A percentile compares a stretch with the other conserved stretches of the same genome.
These are phyloP conservation scores for Astreopora myriophthalma DNA, from an alignment of 64 coral and sea anemone genomes.

Conservation along the genomic window DNA sequence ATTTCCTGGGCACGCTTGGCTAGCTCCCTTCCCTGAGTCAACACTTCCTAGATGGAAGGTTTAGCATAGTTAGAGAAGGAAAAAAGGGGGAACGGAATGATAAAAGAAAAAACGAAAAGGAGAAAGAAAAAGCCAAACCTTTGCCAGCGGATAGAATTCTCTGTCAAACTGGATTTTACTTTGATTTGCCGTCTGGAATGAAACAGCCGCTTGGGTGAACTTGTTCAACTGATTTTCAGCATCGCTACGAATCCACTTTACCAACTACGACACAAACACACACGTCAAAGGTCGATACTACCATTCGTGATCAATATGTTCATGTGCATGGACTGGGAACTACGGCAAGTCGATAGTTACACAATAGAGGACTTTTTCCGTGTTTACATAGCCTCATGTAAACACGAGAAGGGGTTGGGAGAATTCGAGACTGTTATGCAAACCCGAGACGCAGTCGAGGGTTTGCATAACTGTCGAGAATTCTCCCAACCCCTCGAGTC, in stretches of 20 bases:
- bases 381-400: no score
- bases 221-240: constrained; percentile 49
- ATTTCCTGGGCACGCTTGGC: constrained; percentile 52
- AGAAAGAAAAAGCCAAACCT: constrained; percentile 24
- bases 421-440: no score
- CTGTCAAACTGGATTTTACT: constrained; percentile 73
- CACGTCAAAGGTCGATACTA: no score
- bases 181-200: constrained; percentile 59
- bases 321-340: no score
- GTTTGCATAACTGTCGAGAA: no score
- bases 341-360: no score
- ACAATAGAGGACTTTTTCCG: no score
- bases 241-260: constrained; percentile 81
- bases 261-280: constrained; percentile 37
- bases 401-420: no score
- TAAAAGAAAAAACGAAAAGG: not conserved
- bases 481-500: no score
- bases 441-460: no score
- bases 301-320: no score
- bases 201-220: constrained; percentile 22
- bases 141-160: constrained; percentile 75
- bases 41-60: constrained; percentile 74
- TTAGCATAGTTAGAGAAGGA: no score
- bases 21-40: constrained; percentile 68
- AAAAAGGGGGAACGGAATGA: not conserved